Evolutionary conservation across 2,797 vertebrate genomes (phyloP).

Genomic region (Microctenopoma steveboyesi): DNA sequence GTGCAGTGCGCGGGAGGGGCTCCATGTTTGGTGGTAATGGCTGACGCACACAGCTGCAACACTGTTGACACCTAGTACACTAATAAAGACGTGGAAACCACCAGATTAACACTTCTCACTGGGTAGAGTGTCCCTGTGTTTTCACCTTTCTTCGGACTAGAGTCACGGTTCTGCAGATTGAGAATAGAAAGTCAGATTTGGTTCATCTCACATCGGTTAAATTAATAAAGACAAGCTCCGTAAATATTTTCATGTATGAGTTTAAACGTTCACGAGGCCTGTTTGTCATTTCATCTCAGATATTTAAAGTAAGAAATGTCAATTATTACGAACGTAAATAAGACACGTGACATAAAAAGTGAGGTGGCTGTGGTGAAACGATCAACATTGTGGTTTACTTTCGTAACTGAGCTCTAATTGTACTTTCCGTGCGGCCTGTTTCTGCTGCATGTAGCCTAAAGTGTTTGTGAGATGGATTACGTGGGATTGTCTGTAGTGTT

Average conservation of each 20-base stretch:
- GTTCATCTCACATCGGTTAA: too few relatives aligned
- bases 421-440: not conserved
- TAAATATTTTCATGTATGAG: not conserved
- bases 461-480: not conserved
- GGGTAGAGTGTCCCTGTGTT: not conserved
- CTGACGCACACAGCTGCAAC: constrained; percentile 6
- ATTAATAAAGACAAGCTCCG: not conserved
- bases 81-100: constrained; percentile 16
- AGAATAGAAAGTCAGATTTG: not conserved
- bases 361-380: not conserved
- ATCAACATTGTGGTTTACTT: not conserved
- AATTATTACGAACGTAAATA: not conserved
- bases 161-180: not conserved
- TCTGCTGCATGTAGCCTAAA: too few relatives aligned
- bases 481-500: not conserved
- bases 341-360: not conserved
- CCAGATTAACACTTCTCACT: not conserved
- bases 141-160: not conserved
- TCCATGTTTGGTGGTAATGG: not conserved
- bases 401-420: not conserved
- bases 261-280: not conserved
- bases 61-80: not conserved
- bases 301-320: not conserved
- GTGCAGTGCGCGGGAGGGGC: not conserved
- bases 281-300: not conserved